Evolutionary conservation across 2,113 vertebrate genomes (phyloP), one percentile per base, ranked within the genome.

Genomic region (Cebus imitator): DNA sequence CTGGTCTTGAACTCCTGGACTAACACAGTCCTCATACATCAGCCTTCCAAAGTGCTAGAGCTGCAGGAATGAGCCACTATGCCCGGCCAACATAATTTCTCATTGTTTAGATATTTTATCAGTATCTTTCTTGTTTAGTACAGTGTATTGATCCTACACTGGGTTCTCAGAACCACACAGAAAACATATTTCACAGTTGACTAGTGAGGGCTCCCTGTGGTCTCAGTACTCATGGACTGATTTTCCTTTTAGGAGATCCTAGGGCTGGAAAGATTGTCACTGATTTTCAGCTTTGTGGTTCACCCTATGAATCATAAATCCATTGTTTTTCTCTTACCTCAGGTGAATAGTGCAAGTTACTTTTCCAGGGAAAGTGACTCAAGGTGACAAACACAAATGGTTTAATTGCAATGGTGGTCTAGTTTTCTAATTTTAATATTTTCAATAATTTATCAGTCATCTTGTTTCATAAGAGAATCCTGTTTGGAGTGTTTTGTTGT

Each of bases 391-490:
- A 27, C 48, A 83, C 55, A 91, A 61, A 73, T 23, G 27, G 20
- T 57, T 85, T 88, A 50, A 37, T n/a, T 85, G 48, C 64, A 17
- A 64, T 37, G 35, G 16, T 81, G 40, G 68, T 37, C 85, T 82
- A 61, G 40, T 20, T 73, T 78, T 85, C 45, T 40, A 12, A 43
- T 10, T 79, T 13, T 66, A 83, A 66, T 37, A 2, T n/a, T 52
- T 66, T 58, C n/a, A 52, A 7, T 45, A n/a, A 80, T 91, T 93
- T 75, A 45, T 80, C 40, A 11, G 50, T 90, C 78, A 72, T 90
- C 93, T 95, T 95, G 50, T 81, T 94, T 95, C 35, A 73, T 55
- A 58, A 94, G 48, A 18, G 35, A n/a, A 83, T 80, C 32, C 37
- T 76, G 40, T 82, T 94, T 92, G 73, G 13, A 81, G 48, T 76